phyloP scores from a whole-genome alignment of 2,888 invertebrate genomes.

The Taenaris catops region DNA sequence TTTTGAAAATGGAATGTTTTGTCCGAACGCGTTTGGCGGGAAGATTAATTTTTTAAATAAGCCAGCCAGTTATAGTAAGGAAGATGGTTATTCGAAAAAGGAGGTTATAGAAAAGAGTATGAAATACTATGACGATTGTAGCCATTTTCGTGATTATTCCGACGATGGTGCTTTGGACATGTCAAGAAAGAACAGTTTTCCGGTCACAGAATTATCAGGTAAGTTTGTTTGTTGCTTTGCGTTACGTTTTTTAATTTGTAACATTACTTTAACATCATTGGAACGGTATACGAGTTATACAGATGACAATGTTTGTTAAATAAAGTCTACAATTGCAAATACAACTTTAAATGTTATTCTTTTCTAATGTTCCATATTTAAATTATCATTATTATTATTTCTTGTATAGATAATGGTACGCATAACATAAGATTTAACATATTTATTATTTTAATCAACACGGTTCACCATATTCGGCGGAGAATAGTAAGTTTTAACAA shows the following conservation, averaged over 20 bases:
- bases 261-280: no score
- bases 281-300: no score
- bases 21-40: constrained; percentile 54
- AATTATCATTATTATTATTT: no score
- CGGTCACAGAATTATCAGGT: constrained; percentile 72
- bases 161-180: constrained; percentile 72
- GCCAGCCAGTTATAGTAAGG: constrained; percentile 38
- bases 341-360: no score
- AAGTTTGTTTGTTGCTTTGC: constrained; percentile 3
- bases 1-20: constrained; percentile 63
- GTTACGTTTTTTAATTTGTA: not conserved
- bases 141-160: constrained; percentile 48
- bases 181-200: constrained; percentile 66
- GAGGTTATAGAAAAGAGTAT: constrained; percentile 56
- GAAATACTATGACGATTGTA: constrained; percentile 65
- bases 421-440: no score
- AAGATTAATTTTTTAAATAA: constrained; percentile 54
- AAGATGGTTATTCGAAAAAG: constrained; percentile 51
- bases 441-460: no score
- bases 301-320: no score
- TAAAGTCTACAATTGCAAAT: no score
- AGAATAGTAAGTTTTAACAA: no score
- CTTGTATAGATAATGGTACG: no score
- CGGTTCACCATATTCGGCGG: no score
- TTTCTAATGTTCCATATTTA: no score